phyloP scores from a whole-genome alignment of 1,140 invertebrate genomes.

The Pollicipes pollicipes region DNA sequence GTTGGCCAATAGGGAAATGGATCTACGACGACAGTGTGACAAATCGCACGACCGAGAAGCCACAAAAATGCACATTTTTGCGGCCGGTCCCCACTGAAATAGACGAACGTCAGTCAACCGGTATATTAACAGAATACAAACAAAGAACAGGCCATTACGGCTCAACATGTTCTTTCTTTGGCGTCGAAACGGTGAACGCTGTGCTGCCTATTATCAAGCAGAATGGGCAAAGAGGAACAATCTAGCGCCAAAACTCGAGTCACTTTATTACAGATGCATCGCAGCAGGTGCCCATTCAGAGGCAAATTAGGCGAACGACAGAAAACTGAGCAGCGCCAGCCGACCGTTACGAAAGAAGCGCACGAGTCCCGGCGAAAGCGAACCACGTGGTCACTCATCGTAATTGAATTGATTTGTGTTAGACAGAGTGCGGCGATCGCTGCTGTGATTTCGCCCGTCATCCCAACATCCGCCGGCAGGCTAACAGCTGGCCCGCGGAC shows the following conservation, averaged over 20 bases:
- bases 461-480: too few relatives aligned
- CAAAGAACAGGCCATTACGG: not conserved
- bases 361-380: not conserved
- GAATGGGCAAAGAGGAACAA: not conserved
- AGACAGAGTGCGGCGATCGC: too few relatives aligned
- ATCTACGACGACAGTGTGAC: too few relatives aligned
- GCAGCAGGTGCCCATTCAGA: not conserved
- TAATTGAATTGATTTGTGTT: too few relatives aligned
- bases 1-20: too few relatives aligned
- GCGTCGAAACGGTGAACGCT: not conserved
- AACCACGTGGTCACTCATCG: too few relatives aligned
- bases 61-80: too few relatives aligned
- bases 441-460: too few relatives aligned
- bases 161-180: not conserved
- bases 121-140: not conserved
- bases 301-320: not conserved
- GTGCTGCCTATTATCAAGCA: not conserved
- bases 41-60: too few relatives aligned
- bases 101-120: not conserved
- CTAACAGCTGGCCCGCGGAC: too few relatives aligned
- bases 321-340: not conserved
- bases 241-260: not conserved
- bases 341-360: not conserved
- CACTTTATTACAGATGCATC: not conserved
- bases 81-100: too few relatives aligned